Percentiles rank a stretch among this genome's conserved stretches.
phyloP scores from a whole-genome alignment of 2,888 invertebrate genomes.

The Helleia helle region DNA sequence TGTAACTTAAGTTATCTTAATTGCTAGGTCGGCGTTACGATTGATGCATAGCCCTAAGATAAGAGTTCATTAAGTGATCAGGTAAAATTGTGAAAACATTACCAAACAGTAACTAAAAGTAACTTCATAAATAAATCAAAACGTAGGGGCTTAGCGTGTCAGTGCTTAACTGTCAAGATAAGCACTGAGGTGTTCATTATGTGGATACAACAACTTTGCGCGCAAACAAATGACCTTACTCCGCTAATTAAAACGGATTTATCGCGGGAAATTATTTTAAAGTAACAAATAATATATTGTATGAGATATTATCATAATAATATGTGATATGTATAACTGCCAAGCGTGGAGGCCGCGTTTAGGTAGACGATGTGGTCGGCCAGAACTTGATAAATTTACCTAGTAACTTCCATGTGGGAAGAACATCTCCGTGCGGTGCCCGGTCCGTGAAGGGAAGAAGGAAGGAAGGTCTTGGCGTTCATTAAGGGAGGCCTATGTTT shows the following conservation, averaged over 20 bases:
- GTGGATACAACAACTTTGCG: conserved; percentile 46
- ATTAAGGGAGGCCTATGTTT: too few relatives aligned
- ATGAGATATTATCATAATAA: too few relatives aligned
- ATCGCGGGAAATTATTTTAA: conserved; percentile 10
- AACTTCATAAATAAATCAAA: conserved; percentile 46
- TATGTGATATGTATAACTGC: too few relatives aligned
- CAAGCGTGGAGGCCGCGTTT: too few relatives aligned
- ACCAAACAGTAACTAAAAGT: conserved; percentile 17
- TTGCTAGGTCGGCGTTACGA: neutral
- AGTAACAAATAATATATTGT: neutral
- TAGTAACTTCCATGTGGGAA: too few relatives aligned
- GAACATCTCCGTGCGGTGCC: too few relatives aligned
- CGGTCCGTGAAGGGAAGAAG: too few relatives aligned
- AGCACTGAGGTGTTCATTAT: conserved; percentile 49
- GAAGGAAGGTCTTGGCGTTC: too few relatives aligned
- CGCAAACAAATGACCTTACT: conserved; percentile 38
- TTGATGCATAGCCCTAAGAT: neutral
- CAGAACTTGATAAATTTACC: too few relatives aligned
- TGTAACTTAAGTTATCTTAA: conserved; percentile 4
- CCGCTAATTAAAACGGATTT: conserved; percentile 21
- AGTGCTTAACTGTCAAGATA: conserved; percentile 43
- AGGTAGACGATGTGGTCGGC: too few relatives aligned
- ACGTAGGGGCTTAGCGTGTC: conserved; percentile 31
- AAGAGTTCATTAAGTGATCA: conserved; percentile 3
- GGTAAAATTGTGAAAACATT: conserved; percentile 5